A percentile compares a stretch with the other conserved stretches of the same genome.
Conservation (phyloP, 1,140 invertebrate species). For the Platorchestia sp. region DNA sequence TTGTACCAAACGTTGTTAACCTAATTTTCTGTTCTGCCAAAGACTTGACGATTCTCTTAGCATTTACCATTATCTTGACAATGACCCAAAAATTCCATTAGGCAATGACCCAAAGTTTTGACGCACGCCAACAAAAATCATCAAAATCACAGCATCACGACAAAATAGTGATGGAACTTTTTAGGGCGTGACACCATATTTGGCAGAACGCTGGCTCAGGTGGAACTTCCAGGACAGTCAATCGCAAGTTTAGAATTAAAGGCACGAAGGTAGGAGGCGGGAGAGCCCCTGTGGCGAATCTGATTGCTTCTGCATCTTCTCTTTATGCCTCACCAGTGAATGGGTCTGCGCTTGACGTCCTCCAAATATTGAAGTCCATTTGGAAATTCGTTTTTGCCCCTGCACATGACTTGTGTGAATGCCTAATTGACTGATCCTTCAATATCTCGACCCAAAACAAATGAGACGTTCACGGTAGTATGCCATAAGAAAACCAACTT, state of each 20-base stretch:
- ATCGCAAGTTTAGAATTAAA: constrained; percentile 26
- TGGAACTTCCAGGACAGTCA: constrained; percentile 19
- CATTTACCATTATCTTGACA: not conserved
- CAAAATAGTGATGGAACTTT: not conserved
- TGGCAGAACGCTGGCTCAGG: not conserved
- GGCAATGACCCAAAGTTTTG: not conserved
- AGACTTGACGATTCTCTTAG: not conserved
- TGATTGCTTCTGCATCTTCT: constrained; percentile 35
- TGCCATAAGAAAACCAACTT: not conserved
- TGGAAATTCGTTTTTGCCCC: not conserved
- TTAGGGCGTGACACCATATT: not conserved
- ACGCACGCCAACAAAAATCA: not conserved
- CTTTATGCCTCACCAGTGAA: not conserved
- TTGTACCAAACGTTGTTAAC: not conserved
- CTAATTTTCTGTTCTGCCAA: not conserved
- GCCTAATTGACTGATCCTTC: not conserved
- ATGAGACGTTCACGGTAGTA: not conserved
- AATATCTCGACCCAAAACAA: not conserved
- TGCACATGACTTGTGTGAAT: not conserved
- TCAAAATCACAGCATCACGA: too few species aligned
- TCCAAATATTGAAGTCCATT: not conserved
- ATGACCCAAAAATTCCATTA: too few species aligned
- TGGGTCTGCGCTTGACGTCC: not conserved
- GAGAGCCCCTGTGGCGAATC: constrained; percentile 13
- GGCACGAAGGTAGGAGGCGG: not conserved